Evolutionary conservation across 2,797 vertebrate genomes (phyloP), one percentile per base, ranked within the genome.

Genomic region (Leptodactylus fallax): DNA sequence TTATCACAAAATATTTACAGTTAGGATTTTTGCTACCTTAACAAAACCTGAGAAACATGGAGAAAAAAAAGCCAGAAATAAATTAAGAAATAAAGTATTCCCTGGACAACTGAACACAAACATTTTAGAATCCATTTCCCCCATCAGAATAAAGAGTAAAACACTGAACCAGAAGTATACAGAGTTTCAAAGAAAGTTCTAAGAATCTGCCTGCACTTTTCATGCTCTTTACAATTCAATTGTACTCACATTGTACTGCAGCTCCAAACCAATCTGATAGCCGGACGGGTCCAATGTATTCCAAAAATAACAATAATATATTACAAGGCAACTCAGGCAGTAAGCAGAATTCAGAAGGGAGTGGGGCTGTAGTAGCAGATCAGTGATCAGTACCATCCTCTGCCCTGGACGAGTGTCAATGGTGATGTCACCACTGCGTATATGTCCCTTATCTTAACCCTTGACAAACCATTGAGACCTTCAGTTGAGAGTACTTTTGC

Each of bases 321-420:
- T 61, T 85, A 89, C 56, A 71, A 86, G 95, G 95, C 96, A 94
- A 96, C 97, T 96, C 96, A 97, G 97, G 97, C 25, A 45, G 58
- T 13, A 95, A 95, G 95, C 96, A 96, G 96, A 96, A 95, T 94
- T 95, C 95, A 95, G 88, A 94, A 95, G 72, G 74, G 74, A 95
- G 96, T 96, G 93, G 96, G 94, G 94, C 96, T 96, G 96, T 96
- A 95, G 96, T 96, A 96, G 96, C 96, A 96, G 95, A 96, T 97
- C 94, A 93, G 96, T 96, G 96, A 96, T 96, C 94, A 93, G 93
- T 93, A 96, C 96, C 96, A 96, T 92, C 95, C 96, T 95, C 94
- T 93, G 94, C 96, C 94, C 94, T 92, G 94, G 96, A 95, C 95
- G 96, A 95, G 97, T 97, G 96, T 97, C 97, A 95, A 95, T 96